These are phyloP conservation scores for Ceuthmochares aereus DNA, from an alignment of 2,113 vertebrate species.

Conservation along the genomic window DNA sequence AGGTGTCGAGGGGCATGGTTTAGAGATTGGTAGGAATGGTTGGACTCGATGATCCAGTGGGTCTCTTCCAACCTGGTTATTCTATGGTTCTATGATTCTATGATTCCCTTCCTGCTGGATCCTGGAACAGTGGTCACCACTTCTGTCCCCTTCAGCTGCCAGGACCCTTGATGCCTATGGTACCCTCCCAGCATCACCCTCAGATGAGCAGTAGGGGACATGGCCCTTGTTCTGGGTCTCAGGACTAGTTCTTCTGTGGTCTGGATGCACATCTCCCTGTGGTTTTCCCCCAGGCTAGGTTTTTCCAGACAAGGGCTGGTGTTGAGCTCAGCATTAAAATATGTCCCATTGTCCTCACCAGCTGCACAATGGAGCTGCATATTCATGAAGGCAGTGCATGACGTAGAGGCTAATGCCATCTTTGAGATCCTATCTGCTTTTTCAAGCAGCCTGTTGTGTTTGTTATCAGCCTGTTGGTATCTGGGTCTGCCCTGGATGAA, in stretches of 20 bases:
- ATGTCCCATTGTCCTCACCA: neutral
- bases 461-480: neutral
- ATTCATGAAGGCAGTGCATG: neutral
- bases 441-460: neutral
- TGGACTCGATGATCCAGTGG: too few species aligned
- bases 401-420: neutral
- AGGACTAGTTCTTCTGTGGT: neutral
- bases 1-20: too few species aligned
- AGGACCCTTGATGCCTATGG: neutral
- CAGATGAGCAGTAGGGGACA: accelerated
- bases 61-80: too few species aligned
- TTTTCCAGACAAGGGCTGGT: neutral
- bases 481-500: constrained; percentile 35
- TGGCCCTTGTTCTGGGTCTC: neutral
- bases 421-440: constrained; percentile 29
- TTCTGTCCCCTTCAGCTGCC: neutral
- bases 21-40: too few species aligned
- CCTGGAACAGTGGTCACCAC: neutral
- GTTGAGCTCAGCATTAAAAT: neutral
- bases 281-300: neutral
- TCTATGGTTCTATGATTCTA: too few species aligned
- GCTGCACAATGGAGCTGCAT: neutral
- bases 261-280: neutral
- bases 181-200: neutral
- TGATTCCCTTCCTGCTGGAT: neutral